These are phyloP conservation scores for Steinernema carpocapsae DNA, from an alignment of 2,888 invertebrate genomes.

Conservation along the genomic window DNA sequence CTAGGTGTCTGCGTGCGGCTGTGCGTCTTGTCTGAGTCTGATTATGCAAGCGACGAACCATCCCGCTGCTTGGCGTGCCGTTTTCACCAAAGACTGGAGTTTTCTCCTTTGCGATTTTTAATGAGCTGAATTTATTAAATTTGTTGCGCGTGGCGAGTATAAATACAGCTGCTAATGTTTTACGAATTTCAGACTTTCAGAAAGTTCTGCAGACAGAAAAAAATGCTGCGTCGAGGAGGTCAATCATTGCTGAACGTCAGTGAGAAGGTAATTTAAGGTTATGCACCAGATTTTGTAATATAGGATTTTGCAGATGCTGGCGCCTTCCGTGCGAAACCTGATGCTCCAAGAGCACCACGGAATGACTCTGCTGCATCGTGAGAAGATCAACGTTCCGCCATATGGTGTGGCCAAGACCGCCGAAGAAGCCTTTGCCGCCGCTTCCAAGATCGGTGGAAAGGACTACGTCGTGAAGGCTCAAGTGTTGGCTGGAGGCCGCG, in stretches of 20 bases:
- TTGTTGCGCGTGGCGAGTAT: too few species aligned
- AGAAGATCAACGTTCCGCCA: constrained; percentile 63
- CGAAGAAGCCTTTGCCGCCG: constrained; percentile 58
- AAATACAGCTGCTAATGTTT: too few species aligned
- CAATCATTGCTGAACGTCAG: constrained; percentile 53
- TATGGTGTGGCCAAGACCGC: constrained; percentile 65
- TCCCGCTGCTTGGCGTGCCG: too few species aligned
- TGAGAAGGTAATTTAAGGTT: constrained; percentile 42
- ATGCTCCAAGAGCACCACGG: constrained; percentile 68
- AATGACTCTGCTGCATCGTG: constrained; percentile 57
- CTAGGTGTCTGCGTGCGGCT: too few species aligned
- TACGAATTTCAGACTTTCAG: too few species aligned
- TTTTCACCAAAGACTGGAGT: too few species aligned
- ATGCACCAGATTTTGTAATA: too few species aligned
- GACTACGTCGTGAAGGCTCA: constrained; percentile 72
- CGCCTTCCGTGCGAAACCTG: constrained; percentile 52
- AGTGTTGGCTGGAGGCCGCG: constrained; percentile 95
- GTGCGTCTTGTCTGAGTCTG: too few species aligned
- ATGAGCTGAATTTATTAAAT: too few species aligned
- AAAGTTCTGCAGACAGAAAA: background rate
- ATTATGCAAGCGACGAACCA: too few species aligned
- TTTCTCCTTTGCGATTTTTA: too few species aligned
- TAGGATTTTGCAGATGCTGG: constrained; percentile 47
- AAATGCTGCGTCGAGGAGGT: constrained; percentile 55
- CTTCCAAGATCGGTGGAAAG: constrained; percentile 65